Evolutionary conservation across 2,113 vertebrate species (phyloP).

Genomic region (Corapipo altera): DNA sequence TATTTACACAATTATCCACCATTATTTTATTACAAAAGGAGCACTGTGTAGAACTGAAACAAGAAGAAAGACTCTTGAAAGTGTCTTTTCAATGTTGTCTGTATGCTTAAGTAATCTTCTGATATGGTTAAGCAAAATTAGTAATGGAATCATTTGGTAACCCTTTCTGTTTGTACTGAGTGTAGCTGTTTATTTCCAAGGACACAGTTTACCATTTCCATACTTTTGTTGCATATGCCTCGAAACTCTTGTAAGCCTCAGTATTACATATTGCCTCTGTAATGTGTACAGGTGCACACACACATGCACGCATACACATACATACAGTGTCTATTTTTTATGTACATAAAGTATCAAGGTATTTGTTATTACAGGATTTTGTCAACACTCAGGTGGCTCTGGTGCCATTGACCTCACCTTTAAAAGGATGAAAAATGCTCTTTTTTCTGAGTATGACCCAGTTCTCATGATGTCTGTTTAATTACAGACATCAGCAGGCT

Average conservation of each 20-base stretch:
- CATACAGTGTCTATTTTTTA: neutral
- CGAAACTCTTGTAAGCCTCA: neutral
- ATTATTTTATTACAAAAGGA: neutral
- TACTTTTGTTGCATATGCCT: neutral
- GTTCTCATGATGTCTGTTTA: neutral
- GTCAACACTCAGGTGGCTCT: neutral
- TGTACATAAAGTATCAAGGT: neutral
- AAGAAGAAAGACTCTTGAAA: neutral
- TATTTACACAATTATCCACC: neutral
- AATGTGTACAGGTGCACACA: fast-evolving
- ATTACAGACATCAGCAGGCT: neutral
- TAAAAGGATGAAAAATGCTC: neutral
- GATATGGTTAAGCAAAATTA: neutral
- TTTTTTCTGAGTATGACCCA: neutral
- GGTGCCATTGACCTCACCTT: neutral
- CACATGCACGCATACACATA: too few relatives aligned
- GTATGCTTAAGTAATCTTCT: neutral
- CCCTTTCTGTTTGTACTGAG: neutral
- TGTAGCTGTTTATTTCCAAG: neutral
- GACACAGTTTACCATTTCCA: neutral
- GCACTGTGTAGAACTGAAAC: neutral
- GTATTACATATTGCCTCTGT: neutral
- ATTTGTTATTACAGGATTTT: neutral
- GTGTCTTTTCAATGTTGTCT: neutral
- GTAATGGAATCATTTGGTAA: neutral